Evolutionary conservation across 1,140 invertebrate genomes (phyloP).

Genomic region (Akabosia matsudoensis): DNA sequence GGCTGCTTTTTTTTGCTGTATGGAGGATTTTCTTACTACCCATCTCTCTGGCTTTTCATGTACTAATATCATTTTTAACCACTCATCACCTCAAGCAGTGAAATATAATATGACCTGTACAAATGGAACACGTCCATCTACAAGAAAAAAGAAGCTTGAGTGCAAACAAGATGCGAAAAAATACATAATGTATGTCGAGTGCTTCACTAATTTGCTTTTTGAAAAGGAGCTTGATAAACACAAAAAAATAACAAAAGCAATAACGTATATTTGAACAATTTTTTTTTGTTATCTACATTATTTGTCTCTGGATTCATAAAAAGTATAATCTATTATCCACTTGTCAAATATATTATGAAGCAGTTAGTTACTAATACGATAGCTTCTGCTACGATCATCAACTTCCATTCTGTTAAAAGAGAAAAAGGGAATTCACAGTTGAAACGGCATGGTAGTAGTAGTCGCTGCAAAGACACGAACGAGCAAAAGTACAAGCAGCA

Average conservation of each 20-base stretch:
- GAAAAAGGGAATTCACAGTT: background rate
- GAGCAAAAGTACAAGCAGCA: background rate
- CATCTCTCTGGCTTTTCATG: background rate
- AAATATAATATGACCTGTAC: slow-evolving; percentile 4
- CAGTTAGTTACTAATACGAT: background rate
- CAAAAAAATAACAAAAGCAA: background rate
- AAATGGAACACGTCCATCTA: background rate
- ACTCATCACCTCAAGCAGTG: background rate
- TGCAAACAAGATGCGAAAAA: background rate
- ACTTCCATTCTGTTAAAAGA: background rate
- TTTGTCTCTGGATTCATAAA: background rate
- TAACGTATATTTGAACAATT: background rate
- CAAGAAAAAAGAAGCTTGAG: background rate
- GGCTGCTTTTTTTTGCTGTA: background rate
- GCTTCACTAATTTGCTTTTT: background rate
- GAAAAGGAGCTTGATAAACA: background rate
- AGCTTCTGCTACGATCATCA: background rate
- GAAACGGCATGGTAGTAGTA: background rate
- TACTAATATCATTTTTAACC: background rate
- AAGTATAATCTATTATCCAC: background rate
- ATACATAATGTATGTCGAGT: no score
- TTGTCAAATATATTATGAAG: background rate
- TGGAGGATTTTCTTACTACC: background rate
- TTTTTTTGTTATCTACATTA: background rate
- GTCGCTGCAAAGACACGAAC: background rate